Base-by-base conservation (phyloP, 2,888 invertebrate species). In the Rutpela maculata region DNA sequence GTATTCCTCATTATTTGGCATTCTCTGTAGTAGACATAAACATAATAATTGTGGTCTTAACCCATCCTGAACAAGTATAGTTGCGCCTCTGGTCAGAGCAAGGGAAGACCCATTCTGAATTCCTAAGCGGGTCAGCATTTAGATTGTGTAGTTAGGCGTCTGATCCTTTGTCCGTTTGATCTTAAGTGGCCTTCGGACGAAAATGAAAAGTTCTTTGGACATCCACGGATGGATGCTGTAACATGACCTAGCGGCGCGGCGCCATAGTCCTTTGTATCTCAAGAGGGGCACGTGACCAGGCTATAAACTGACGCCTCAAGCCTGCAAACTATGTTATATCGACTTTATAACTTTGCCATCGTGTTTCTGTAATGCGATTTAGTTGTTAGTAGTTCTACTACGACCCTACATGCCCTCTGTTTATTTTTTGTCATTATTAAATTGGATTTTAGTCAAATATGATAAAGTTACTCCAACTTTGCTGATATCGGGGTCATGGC, bases 271-370 rank as follows among this genome's bases (percentile, higher is more conserved):
- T 84, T 84, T 84, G 82, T 80, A 75, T 80, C 78, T 78, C 77
- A 71, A 70, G 84, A 84, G 83, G 81, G 77, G 84, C 85, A 84
- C 87, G 87, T 87, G 86, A 86, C 85, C 82, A 35, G 83, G 79
- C 81, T 86, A 84, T 85, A 85, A 85, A 84, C 82, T 80, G 84
- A 83, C 82, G 82, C 83, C 80, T 83, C 77, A 79, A 81, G 83
- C 78, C 77, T 81, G 80, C 80, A 75, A 71, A 67, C 77, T 78
- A 80, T 80, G 80, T 80, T 60, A 80, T 77, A 80, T 81, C 81
- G 80, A 81, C 81, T 80, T 81, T 81, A 80, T 80, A 81, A 80
- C 79, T 76, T 71, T 31, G 78, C 78, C 74, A 78, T 79, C 79
- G 78, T 80, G 75, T 78, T 80, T 75, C 78, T 78, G 78, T 81